Percentiles rank a stretch among this genome's conserved stretches.
These are phyloP conservation scores for Paguma larvata DNA, from an alignment of 2,797 vertebrate genomes.

Conservation along the genomic window DNA sequence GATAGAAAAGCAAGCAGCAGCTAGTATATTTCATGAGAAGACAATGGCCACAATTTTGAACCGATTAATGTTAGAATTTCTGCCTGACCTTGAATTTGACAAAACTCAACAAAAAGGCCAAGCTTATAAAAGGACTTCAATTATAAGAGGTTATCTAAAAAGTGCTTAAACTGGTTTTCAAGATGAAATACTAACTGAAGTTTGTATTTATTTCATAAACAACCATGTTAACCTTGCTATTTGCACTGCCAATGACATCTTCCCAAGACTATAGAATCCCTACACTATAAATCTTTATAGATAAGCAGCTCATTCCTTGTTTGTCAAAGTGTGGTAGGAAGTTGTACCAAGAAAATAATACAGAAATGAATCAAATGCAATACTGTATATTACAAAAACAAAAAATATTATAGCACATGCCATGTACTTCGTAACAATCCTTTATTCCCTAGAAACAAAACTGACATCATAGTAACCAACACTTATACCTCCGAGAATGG, in stretches of 20 bases:
- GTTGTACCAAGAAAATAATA: constrained; percentile 87
- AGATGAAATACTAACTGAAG: constrained; percentile 90
- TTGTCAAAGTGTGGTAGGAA: constrained; percentile 86
- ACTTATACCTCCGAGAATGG: constrained; percentile 21
- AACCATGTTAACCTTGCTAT: constrained; percentile 90
- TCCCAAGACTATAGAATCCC: constrained; percentile 86
- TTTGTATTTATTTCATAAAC: constrained; percentile 89
- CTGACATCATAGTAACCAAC: constrained; percentile 44
- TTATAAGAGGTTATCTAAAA: constrained; percentile 89
- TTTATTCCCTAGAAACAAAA: constrained; percentile 70
- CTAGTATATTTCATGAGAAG: constrained; percentile 80
- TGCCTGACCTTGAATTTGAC: constrained; percentile 89
- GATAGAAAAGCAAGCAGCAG: constrained; percentile 68
- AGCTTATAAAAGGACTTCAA: constrained; percentile 88
- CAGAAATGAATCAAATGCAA: constrained; percentile 85
- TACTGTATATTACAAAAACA: constrained; percentile 75
- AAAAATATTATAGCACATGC: constrained; percentile 68
- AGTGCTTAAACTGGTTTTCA: constrained; percentile 87
- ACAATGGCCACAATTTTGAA: constrained; percentile 83
- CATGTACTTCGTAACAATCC: constrained; percentile 56
- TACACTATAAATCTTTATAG: constrained; percentile 89
- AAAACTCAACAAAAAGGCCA: constrained; percentile 85
- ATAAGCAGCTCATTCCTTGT: constrained; percentile 89
- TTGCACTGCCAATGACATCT: constrained; percentile 89
- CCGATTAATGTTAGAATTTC: constrained; percentile 85